A percentile compares a stretch with the other conserved stretches of the same genome.
phyloP scores from a whole-genome alignment of 2,797 vertebrate genomes.

The Neosalanx taihuensis region DNA sequence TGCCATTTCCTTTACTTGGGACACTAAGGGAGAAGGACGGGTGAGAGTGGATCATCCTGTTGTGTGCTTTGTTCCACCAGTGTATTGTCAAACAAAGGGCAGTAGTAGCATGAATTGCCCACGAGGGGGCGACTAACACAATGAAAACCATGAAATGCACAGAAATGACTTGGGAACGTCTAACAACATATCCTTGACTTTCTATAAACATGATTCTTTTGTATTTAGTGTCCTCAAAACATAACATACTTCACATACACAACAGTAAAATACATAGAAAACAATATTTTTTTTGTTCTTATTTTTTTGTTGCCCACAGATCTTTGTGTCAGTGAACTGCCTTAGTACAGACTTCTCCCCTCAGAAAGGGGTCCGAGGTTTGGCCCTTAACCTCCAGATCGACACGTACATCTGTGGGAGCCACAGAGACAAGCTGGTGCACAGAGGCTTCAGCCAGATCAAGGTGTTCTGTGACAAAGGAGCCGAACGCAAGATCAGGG shows the following conservation, averaged over 20 bases:
- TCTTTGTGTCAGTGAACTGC: slow-evolving; percentile 82
- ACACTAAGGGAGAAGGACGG: slow-evolving; percentile 82
- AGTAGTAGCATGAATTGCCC: slow-evolving; percentile 16
- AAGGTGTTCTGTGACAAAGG: slow-evolving; percentile 87
- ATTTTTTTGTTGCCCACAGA: slow-evolving; percentile 51
- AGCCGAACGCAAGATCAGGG: slow-evolving; percentile 81
- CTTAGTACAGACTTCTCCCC: slow-evolving; percentile 84
- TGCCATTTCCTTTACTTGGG: slow-evolving; percentile 85
- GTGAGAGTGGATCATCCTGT: slow-evolving; percentile 48
- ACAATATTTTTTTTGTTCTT: not conserved
- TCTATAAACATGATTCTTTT: not conserved
- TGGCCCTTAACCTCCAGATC: slow-evolving; percentile 79
- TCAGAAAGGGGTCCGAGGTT: slow-evolving; percentile 82
- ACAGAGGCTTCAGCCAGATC: slow-evolving; percentile 81
- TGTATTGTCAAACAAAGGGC: not conserved
- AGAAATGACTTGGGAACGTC: not conserved
- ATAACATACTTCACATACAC: not conserved
- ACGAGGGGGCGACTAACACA: slow-evolving; percentile 22
- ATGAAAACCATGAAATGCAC: not conserved
- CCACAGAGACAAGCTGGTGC: slow-evolving; percentile 77
- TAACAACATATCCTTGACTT: too few species aligned
- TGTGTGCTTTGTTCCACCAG: not conserved
- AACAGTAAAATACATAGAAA: not conserved
- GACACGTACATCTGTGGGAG: slow-evolving; percentile 81
- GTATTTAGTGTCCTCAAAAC: not conserved